Percentiles rank a stretch among this genome's conserved stretches.
Conservation (phyloP, 2,113 vertebrate species). For the Pomatorhinus ruficollis region DNA sequence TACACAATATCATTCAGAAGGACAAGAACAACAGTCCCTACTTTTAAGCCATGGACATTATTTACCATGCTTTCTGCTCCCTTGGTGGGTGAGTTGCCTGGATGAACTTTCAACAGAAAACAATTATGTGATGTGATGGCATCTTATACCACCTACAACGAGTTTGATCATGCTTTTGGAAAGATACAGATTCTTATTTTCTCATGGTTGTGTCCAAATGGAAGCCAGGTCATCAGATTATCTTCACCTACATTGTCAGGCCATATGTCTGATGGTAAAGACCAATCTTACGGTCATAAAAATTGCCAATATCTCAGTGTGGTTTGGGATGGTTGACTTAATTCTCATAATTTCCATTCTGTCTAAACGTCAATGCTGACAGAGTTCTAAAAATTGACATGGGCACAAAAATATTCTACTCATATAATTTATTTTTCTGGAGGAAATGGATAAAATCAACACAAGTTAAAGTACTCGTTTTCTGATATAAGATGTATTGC, state of each 20-base stretch:
- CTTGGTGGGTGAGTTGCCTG: neutral
- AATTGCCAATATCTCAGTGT: neutral
- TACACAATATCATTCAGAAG: neutral
- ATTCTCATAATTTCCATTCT: neutral
- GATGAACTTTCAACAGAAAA: neutral
- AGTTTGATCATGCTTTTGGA: neutral
- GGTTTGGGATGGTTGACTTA: neutral
- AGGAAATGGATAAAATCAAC: neutral
- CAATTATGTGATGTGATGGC: neutral
- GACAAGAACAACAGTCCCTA: neutral
- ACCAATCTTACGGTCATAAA: neutral
- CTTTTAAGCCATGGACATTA: neutral
- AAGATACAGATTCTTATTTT: neutral
- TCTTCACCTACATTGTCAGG: neutral
- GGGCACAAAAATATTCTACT: neutral
- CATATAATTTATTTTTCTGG: neutral
- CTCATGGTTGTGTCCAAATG: neutral
- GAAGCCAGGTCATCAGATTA: neutral
- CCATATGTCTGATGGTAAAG: neutral
- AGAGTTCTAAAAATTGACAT: neutral
- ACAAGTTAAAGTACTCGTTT: neutral
- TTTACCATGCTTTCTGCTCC: neutral
- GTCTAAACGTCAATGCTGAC: neutral
- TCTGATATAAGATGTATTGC: neutral
- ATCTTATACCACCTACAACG: neutral